Evolutionary conservation across 2,113 vertebrate species (phyloP), one percentile per base, ranked within the genome.

Genomic region (Mormyrus iriodes): DNA sequence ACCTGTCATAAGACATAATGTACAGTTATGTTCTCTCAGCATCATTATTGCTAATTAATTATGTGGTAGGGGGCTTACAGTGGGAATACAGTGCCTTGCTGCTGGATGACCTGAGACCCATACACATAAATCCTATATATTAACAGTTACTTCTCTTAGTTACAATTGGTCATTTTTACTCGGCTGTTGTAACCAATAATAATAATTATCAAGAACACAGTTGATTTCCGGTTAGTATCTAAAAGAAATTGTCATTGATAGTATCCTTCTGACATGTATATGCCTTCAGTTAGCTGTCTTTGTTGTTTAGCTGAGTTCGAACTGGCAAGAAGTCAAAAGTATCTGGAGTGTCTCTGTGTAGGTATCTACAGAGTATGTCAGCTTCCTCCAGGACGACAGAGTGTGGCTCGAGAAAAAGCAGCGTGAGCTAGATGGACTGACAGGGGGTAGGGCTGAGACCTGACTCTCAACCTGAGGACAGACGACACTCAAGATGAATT

Each of bases 401-500:
- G 84, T 76, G 52, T 12, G 65, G 19, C 4, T 24, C 49, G 52
- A 44, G 86, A 44, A 53, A 65, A 31, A 27, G 49, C 61, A 27
- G 44, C 73, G 3, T 6, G 19, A 82, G 12, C 21, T 51, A n/a
- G 52, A 48, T 46, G 88, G 76, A 31, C 21, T 27, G 42, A 46
- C 55, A 89, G 52, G 89, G 83, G 53, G 65, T 9, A 61, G 17
- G 46, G 21, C 52, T 51, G 19, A 91, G 58, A 61, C 84, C 89
- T 58, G 88, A 65, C 48, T 51, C 27, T 86, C n/a, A 55, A 53
- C 44, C 55, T 51, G 27, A 90, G 79, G 61, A 90, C 91, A 84
- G 84, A 58, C 82, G 42, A 90, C 86, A 86, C 88, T 89, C 65
- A 55, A 82, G 52, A 91, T 92, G 52, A 92, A 92, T 92, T 86